Evolutionary conservation across 53 echinoderm and acorn worm genomes (phyloP).

Genomic region (Echinarachnius parma): DNA sequence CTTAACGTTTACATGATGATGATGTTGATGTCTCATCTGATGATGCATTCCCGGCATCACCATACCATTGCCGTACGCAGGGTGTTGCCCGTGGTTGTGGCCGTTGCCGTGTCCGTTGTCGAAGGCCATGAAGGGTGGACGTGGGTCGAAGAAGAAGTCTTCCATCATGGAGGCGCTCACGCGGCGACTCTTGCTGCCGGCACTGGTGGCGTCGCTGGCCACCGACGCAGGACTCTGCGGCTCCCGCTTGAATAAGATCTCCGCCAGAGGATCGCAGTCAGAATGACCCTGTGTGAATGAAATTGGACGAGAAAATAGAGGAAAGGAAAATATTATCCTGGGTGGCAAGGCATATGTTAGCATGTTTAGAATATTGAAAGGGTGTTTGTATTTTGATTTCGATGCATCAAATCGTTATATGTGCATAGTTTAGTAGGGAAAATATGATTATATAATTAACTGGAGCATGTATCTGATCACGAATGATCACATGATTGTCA

Average conservation of each 20-base stretch:
- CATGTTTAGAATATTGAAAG: no score
- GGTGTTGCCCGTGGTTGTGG: no score
- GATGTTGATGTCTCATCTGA: no score
- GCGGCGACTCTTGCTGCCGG: constrained; percentile 9
- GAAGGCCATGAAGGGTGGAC: background rate
- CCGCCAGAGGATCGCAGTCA: constrained; percentile 4
- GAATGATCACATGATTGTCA: no score
- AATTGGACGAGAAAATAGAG: background rate
- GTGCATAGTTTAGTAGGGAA: no score
- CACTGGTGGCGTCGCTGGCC: background rate
- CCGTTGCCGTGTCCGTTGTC: constrained; percentile 28
- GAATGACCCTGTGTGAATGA: background rate
- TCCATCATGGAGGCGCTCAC: constrained; percentile 36
- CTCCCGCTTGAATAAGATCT: constrained; percentile 36
- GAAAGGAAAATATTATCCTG: no score
- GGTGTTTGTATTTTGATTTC: no score
- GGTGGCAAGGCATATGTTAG: no score
- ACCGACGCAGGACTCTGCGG: constrained; percentile 24
- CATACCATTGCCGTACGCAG: constrained; percentile 17
- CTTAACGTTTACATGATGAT: constrained; percentile 18
- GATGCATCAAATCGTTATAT: no score
- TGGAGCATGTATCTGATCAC: no score
- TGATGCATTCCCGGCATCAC: constrained; percentile 8
- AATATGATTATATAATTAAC: no score
- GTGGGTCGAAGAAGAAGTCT: constrained; percentile 18